Evolutionary conservation across 1,140 invertebrate genomes (phyloP), one percentile per base, ranked within the genome.

Genomic region (Dermatophagoides farinae): DNA sequence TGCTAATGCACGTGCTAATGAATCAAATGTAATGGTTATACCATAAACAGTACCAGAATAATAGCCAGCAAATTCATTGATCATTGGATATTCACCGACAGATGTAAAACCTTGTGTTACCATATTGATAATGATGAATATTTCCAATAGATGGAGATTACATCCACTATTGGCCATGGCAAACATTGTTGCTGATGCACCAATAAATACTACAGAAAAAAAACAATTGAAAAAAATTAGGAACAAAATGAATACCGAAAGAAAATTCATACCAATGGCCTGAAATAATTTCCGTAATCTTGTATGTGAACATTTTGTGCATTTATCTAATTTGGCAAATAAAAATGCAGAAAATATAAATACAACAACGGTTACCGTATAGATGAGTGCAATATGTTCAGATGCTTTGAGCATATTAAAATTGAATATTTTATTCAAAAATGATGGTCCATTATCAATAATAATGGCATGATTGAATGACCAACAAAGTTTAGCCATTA

Each of bases 31-130:
- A 67, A 83, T 85, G 0, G 80, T 79, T 20, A 83, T 76, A 0
- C 78, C 79, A 75, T 83, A 80, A 18, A 87, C 70, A 1, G 80
- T 79, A 8, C 84, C 84, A 22, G 50, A 41, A 68, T 81, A 85
- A 67, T 85, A 84, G 0, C 84, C 83, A 1, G 82, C 77, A 63
- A 85, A 73, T 70, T 86, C 84, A 62, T 84, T 78, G 11, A 63
- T 54, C 25, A 67, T 61, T 18, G 66, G 66, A 14, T 65, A 63
- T 43, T 67, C 65, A 20, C 66, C 66, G 10, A 64, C 65, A 0
- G 62, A 62, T 12, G 51, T 53, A 16, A 67, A 51, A 9, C 65
- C 66, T 16, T 65, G 63, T 2, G 62, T 55, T 0, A 61, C 49
- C 64, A 67, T 65, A 8, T 60, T 61, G 5, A 57, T 43, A 9